Evolutionary conservation across 23 tunicate genomes (phyloP).

Genomic region (Aplidium turbinatum): DNA sequence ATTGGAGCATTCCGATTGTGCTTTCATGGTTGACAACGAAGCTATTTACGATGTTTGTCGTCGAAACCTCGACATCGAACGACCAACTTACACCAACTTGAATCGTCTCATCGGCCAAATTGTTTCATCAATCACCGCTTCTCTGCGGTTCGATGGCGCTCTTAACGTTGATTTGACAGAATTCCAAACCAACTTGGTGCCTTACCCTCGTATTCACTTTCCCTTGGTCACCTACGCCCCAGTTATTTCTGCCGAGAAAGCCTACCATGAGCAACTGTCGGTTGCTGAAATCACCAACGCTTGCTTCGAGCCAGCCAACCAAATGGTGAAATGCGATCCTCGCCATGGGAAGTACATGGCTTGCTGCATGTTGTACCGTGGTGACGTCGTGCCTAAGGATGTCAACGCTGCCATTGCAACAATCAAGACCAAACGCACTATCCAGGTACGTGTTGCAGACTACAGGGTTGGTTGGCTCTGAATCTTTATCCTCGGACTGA

Average conservation of each 20-base stretch:
- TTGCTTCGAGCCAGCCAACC: conserved; percentile 99
- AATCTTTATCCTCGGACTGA: too few relatives aligned
- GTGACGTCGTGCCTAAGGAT: conserved; percentile 99
- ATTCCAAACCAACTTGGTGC: conserved; percentile 99
- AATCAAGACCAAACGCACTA: conserved; percentile 96
- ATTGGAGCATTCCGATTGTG: conserved; percentile 99
- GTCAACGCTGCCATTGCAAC: conserved; percentile 99
- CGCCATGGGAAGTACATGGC: conserved; percentile 99
- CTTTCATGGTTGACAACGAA: conserved; percentile 99
- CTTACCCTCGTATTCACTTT: conserved; percentile 98
- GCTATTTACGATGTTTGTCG: conserved; percentile 99
- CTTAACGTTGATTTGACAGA: conserved; percentile 96
- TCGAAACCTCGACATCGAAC: conserved; percentile 96
- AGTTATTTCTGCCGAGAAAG: conserved; percentile 97
- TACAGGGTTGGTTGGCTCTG: too few relatives aligned
- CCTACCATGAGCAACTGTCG: conserved; percentile 95
- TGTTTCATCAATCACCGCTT: conserved; percentile 96
- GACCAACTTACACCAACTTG: conserved; percentile 97
- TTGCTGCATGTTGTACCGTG: conserved; percentile 99
- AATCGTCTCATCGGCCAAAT: conserved; percentile 92
- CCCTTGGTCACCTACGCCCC: conserved; percentile 98
- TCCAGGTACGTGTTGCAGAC: conserved; percentile 84
- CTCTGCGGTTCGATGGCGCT: conserved; percentile 93
- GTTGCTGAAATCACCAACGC: conserved; percentile 99
- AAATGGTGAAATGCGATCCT: conserved; percentile 99